Conservation (phyloP, 2,888 invertebrate species). For the Lysandra bellargus region DNA sequence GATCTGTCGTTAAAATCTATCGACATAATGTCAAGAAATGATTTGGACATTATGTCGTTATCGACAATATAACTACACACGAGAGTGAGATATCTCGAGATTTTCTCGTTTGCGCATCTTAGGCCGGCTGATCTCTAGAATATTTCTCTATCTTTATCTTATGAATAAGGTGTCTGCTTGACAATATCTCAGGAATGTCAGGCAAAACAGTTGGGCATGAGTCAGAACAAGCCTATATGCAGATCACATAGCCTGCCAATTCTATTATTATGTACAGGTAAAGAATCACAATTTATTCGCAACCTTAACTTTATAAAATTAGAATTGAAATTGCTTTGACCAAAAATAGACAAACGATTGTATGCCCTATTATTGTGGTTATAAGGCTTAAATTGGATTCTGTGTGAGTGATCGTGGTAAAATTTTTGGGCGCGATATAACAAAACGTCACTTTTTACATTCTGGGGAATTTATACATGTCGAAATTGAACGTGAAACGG, state of each 20-base stretch:
- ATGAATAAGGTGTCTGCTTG: not conserved
- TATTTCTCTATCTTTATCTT: not conserved
- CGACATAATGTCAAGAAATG: no score
- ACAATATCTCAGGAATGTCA: constrained; percentile 25
- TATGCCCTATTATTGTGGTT: not conserved
- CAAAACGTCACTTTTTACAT: constrained; percentile 52
- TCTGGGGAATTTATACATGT: constrained; percentile 41
- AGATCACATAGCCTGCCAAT: constrained; percentile 59
- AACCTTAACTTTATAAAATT: constrained; percentile 31
- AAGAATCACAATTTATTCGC: constrained; percentile 37
- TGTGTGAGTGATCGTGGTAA: not conserved
- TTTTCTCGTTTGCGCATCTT: no score
- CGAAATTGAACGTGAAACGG: not conserved
- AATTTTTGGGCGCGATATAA: constrained; percentile 41
- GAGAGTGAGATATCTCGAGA: no score
- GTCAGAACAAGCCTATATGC: constrained; percentile 51
- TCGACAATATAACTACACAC: no score
- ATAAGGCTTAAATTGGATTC: constrained; percentile 33
- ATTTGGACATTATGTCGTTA: no score
- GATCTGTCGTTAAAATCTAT: no score
- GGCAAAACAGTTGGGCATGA: constrained; percentile 51
- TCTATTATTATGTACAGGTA: constrained; percentile 64
- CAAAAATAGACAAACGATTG: not conserved
- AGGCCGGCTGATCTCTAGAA: no score
- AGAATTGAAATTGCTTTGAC: constrained; percentile 38